Percentiles rank a stretch among this genome's conserved stretches.
phyloP scores from a whole-genome alignment of 2,888 invertebrate species.

The Dioctria linearis region DNA sequence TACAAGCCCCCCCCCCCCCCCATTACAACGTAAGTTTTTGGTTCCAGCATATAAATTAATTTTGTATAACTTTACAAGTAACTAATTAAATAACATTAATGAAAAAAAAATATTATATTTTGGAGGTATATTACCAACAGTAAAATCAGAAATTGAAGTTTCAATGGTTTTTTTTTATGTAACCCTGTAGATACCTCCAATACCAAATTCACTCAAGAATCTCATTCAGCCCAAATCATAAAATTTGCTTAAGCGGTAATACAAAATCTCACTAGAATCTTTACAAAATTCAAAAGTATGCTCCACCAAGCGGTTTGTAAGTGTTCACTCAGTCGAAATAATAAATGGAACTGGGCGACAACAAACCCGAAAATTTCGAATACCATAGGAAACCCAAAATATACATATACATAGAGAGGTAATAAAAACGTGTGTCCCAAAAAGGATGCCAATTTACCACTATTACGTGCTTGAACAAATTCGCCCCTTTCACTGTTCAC shows the following conservation, averaged over 20 bases:
- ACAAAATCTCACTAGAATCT: neutral
- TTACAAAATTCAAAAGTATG: neutral
- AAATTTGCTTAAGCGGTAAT: neutral
- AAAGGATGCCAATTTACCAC: slow-evolving; percentile 56
- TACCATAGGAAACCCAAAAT: slow-evolving; percentile 16
- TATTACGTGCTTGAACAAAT: slow-evolving; percentile 55
- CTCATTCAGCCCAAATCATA: neutral
- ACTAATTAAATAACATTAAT: no score
- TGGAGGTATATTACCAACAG: no score
- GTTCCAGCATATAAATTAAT: no score
- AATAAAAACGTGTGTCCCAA: slow-evolving; percentile 48
- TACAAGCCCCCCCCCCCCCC: no score
- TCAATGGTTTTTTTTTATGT: no score
- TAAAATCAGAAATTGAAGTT: no score
- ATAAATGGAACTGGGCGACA: slow-evolving; percentile 47
- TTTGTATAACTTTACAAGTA: no score
- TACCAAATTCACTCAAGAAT: neutral
- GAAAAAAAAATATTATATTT: no score
- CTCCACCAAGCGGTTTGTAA: slow-evolving; percentile 25
- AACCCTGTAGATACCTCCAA: no score
- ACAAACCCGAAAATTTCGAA: slow-evolving; percentile 31
- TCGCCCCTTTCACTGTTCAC: slow-evolving; percentile 51
- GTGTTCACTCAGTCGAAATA: slow-evolving; percentile 44
- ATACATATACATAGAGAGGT: neutral
- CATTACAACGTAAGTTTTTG: no score